Evolutionary conservation across 1,140 invertebrate species (phyloP).

Genomic region (Drosophila lacteicornis): DNA sequence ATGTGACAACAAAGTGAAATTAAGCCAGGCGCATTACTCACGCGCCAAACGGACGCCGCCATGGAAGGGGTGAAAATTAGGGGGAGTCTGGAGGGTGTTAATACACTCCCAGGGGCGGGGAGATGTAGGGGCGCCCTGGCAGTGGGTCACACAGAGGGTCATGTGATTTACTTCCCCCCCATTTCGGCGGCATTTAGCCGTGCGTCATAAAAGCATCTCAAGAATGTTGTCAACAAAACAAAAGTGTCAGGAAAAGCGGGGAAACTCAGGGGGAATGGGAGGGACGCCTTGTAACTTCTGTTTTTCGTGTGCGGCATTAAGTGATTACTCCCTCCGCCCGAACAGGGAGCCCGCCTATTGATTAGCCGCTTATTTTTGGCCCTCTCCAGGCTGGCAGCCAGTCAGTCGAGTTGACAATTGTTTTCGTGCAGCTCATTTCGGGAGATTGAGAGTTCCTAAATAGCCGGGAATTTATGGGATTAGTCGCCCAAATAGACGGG

Average conservation of each 20-base stretch:
- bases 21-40: slow-evolving; percentile 77
- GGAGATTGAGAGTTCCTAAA: slow-evolving; percentile 47
- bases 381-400: slow-evolving; percentile 1
- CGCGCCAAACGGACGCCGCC: slow-evolving; percentile 46
- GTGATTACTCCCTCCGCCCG: slow-evolving; percentile 55
- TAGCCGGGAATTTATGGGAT: slow-evolving; percentile 48
- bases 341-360: slow-evolving; percentile 52
- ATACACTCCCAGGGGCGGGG: background rate
- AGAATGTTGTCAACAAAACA: slow-evolving; percentile 81
- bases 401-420: slow-evolving; percentile 22
- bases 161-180: slow-evolving; percentile 65
- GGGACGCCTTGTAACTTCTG: slow-evolving; percentile 17
- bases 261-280: background rate
- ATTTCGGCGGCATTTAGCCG: slow-evolving; percentile 36
- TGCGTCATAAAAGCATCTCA: slow-evolving; percentile 81
- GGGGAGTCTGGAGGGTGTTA: slow-evolving; percentile 9
- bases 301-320: slow-evolving; percentile 73
- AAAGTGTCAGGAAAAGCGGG: slow-evolving; percentile 43
- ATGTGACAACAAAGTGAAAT: slow-evolving; percentile 80
- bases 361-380: slow-evolving; percentile 71
- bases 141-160: slow-evolving; percentile 55
- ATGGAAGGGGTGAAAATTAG: slow-evolving; percentile 14
- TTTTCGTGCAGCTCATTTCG: slow-evolving; percentile 40
- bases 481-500: slow-evolving; percentile 34
- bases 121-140: background rate